These are phyloP conservation scores for Drosophila pegasa DNA, from an alignment of 2,888 invertebrate genomes.

Conservation along the genomic window DNA sequence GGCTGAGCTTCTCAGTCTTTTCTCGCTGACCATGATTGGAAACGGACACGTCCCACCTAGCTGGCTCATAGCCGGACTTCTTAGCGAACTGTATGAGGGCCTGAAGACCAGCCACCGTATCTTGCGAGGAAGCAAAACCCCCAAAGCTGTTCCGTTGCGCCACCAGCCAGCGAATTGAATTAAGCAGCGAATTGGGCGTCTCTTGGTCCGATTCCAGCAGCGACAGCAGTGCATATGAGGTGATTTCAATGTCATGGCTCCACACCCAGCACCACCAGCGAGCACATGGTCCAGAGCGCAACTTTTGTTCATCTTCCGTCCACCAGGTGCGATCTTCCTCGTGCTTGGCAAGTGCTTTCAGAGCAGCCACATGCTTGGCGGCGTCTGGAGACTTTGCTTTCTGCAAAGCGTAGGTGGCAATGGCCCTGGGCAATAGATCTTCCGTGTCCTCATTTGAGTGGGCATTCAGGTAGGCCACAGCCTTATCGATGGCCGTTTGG, in stretches of 20 bases:
- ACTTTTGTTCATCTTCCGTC: slow-evolving; percentile 87
- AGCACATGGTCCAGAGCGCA: slow-evolving; percentile 55
- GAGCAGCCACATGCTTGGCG: slow-evolving; percentile 79
- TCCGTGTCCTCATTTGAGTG: slow-evolving; percentile 86
- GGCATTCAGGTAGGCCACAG: slow-evolving; percentile 90
- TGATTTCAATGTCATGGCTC: slow-evolving; percentile 81
- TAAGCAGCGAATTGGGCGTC: slow-evolving; percentile 78
- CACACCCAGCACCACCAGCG: slow-evolving; percentile 85
- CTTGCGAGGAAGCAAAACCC: slow-evolving; percentile 91
- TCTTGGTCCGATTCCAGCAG: slow-evolving; percentile 68
- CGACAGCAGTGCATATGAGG: slow-evolving; percentile 80
- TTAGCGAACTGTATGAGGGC: slow-evolving; percentile 87
- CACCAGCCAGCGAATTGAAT: slow-evolving; percentile 90
- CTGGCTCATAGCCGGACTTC: slow-evolving; percentile 85
- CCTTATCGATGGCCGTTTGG: slow-evolving; percentile 89
- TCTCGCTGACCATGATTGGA: slow-evolving; percentile 85
- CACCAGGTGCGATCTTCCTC: slow-evolving; percentile 91
- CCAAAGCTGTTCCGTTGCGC: slow-evolving; percentile 89
- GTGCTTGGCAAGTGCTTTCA: slow-evolving; percentile 87
- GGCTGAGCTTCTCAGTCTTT: slow-evolving; percentile 86
- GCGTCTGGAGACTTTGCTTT: slow-evolving; percentile 90
- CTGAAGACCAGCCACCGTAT: slow-evolving; percentile 90
- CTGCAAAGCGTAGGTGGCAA: slow-evolving; percentile 91
- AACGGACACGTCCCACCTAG: slow-evolving; percentile 87
- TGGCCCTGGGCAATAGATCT: slow-evolving; percentile 90